Percentiles rank a stretch among this genome's conserved stretches.
These are phyloP conservation scores for Sinonovacula constricta DNA, from an alignment of 1,140 invertebrate genomes.

Conservation along the genomic window DNA sequence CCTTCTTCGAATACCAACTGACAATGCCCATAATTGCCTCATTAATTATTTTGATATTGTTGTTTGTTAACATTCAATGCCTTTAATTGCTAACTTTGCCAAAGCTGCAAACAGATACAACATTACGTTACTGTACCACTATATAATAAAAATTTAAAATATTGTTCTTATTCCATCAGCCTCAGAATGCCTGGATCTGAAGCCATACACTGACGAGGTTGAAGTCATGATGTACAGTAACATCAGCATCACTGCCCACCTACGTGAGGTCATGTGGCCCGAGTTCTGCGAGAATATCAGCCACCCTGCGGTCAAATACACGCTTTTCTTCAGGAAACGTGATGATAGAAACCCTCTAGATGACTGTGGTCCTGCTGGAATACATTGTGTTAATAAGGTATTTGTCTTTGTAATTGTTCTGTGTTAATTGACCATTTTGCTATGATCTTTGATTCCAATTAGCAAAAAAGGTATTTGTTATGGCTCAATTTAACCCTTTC, in stretches of 20 bases:
- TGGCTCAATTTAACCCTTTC: too few species aligned
- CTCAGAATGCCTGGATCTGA: slow-evolving; percentile 85
- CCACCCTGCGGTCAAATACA: slow-evolving; percentile 84
- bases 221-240: slow-evolving; percentile 80
- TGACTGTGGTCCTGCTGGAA: slow-evolving; percentile 54
- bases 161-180: slow-evolving; percentile 65
- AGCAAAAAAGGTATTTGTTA: too few species aligned
- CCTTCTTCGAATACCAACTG: too few species aligned
- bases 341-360: slow-evolving; percentile 32
- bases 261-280: slow-evolving; percentile 82
- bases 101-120: too few species aligned
- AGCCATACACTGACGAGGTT: slow-evolving; percentile 77
- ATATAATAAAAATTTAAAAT: neutral
- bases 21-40: too few species aligned
- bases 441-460: too few species aligned
- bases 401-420: too few species aligned
- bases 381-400: slow-evolving; percentile 61
- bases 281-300: slow-evolving; percentile 83
- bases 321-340: slow-evolving; percentile 82
- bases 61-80: too few species aligned
- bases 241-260: slow-evolving; percentile 82
- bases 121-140: too few species aligned
- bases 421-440: too few species aligned
- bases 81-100: too few species aligned
- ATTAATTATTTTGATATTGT: too few species aligned